These are phyloP conservation scores for Tenodera sinensis DNA, from an alignment of 2,888 invertebrate species.

Conservation along the genomic window DNA sequence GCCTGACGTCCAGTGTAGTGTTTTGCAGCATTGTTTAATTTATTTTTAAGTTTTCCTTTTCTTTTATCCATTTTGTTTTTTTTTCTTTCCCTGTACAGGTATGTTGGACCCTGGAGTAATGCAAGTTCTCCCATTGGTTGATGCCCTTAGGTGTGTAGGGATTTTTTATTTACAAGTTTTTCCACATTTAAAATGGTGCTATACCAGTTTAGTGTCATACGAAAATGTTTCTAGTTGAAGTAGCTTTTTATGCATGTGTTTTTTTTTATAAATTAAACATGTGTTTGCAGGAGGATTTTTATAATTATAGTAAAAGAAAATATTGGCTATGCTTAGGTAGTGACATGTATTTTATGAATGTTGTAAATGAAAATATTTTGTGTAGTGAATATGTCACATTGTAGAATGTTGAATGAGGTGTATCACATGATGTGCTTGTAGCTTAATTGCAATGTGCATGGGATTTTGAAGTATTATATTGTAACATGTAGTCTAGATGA, in stretches of 20 bases:
- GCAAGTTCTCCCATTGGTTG: neutral
- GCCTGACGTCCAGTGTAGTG: neutral
- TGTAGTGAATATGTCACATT: neutral
- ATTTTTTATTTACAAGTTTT: neutral
- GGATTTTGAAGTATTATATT: neutral
- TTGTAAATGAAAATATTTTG: neutral
- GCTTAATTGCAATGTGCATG: neutral
- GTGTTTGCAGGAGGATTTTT: neutral
- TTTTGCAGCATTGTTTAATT: neutral
- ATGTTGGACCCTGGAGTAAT: neutral
- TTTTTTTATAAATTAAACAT: neutral
- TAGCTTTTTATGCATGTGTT: neutral
- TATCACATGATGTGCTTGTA: neutral
- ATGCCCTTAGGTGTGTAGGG: neutral
- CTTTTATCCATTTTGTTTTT: neutral
- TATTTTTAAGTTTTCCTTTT: neutral
- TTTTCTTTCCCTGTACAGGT: conserved; percentile 1
- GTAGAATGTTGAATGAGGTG: neutral
- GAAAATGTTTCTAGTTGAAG: neutral
- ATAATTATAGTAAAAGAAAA: neutral
- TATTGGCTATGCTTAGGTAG: neutral
- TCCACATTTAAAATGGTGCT: neutral
- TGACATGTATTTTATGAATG: neutral
- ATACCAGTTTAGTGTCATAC: neutral
- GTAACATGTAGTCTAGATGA: neutral